A percentile compares a stretch with the other conserved stretches of the same genome.
Evolutionary conservation across 2,797 vertebrate species (phyloP).

Genomic region (Kryptopterus vitreolus): DNA sequence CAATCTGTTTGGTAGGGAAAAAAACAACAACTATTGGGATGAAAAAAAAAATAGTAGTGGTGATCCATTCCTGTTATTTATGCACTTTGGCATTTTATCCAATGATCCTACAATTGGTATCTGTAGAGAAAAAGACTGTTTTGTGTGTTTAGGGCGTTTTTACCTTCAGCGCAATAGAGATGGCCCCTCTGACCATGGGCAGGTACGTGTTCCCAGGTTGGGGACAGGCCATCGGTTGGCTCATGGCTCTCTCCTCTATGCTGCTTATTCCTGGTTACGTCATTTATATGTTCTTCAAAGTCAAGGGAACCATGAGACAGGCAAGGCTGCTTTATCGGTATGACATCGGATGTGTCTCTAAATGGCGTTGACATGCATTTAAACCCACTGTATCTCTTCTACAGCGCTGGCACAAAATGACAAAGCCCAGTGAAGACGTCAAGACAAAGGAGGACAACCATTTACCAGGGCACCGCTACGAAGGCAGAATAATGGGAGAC

Average conservation of each 20-base stretch:
- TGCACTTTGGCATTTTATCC: background rate
- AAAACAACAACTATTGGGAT: background rate
- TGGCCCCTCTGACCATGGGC: slow-evolving; percentile 86
- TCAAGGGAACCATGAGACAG: slow-evolving; percentile 78
- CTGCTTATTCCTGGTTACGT: slow-evolving; percentile 84
- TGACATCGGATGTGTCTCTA: background rate
- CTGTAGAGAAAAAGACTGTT: slow-evolving; percentile 3
- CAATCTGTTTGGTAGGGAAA: slow-evolving; percentile 82
- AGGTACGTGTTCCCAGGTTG: slow-evolving; percentile 84
- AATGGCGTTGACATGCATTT: background rate
- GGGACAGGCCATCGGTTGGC: slow-evolving; percentile 87
- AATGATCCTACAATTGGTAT: background rate
- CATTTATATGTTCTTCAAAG: slow-evolving; percentile 79
- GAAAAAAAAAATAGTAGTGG: background rate
- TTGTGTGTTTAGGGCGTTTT: slow-evolving; percentile 79
- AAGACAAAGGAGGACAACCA: slow-evolving; percentile 68
- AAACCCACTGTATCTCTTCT: slow-evolving; percentile 36
- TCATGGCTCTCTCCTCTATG: slow-evolving; percentile 90
- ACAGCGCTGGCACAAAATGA: slow-evolving; percentile 85
- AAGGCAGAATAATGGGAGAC: slow-evolving; percentile 65
- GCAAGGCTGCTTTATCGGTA: slow-evolving; percentile 50
- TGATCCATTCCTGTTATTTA: background rate
- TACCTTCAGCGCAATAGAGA: slow-evolving; percentile 88
- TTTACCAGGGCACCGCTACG: slow-evolving; percentile 61
- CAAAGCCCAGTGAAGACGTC: slow-evolving; percentile 68